These are phyloP conservation scores for Tragelaphus buxtoni DNA, from an alignment of 2,113 vertebrate species.

Conservation along the genomic window DNA sequence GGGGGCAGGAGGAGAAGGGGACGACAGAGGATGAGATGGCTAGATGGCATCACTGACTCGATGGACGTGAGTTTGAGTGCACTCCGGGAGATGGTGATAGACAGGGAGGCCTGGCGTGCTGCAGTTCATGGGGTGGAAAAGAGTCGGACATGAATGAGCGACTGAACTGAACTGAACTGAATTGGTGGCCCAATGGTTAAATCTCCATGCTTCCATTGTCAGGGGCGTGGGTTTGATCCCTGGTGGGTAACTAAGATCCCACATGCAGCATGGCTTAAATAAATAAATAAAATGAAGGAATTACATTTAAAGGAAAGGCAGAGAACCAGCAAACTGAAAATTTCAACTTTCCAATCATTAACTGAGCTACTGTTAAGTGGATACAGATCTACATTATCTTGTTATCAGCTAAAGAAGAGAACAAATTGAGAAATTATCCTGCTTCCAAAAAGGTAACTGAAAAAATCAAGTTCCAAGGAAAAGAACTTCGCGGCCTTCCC, in stretches of 20 bases:
- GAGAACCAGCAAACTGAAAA: background rate
- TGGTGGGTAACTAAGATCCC: background rate
- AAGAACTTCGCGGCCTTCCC: background rate
- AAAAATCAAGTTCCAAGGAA: constrained; percentile 14
- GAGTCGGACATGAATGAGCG: no score
- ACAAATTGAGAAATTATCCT: background rate
- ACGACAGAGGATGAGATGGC: no score
- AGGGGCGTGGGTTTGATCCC: background rate
- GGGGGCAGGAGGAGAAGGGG: no score
- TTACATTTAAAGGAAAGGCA: background rate
- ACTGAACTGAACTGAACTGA: no score
- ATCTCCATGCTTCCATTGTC: background rate
- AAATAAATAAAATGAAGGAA: background rate
- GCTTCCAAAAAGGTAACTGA: background rate
- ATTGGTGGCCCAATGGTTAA: background rate
- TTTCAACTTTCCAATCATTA: background rate
- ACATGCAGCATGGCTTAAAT: background rate
- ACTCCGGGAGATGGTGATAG: no score
- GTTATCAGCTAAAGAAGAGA: background rate
- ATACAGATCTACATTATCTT: background rate
- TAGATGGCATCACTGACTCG: no score
- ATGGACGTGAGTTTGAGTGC: no score
- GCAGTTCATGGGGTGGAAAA: no score
- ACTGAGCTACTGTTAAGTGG: background rate
- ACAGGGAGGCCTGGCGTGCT: no score